Evolutionary conservation across 92 coral and sea anemone genomes (phyloP), one percentile per base, ranked within the genome.

Genomic region (Umimayanthus kanabou): DNA sequence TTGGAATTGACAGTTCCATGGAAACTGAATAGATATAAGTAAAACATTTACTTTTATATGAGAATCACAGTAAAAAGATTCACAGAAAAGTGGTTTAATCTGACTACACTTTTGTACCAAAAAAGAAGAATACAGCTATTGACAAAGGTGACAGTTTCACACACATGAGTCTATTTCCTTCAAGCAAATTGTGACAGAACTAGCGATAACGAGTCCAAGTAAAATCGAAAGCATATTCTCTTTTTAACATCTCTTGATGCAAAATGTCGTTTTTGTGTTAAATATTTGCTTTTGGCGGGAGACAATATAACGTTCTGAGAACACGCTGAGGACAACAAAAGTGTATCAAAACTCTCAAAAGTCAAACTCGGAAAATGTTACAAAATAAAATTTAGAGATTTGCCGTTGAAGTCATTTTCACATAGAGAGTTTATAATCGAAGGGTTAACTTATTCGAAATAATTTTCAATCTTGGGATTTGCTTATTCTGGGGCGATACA

Each of bases 281-380:
- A 73, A 84, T 91, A 91, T 88, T 77, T 88, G 84, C 88, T 47
- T 73, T 85, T 82, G 82, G 89, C 39, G 42, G 29, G 2, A 88
- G 87, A 84, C 93, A 88, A 88, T 91, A 73, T 88, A 79, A 73
- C 53, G 86, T 85, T 88, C 73, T 72, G 83, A 91, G 80, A 91
- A 79, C 93, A 91, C 85, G 89, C 93, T 91, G 93, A 57, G 93
- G 91, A 26, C 11, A 88, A 91, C 91, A 91, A 88, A 91, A 85
- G 93, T 91, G 73, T 73, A 85, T 79, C 87, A 71, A 85, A 85
- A 79, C 90, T 78, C 30, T 77, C 69, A 84, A 73, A 78, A 88
- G 50, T 42, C 72, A 77, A 26, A 69, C 22, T 75, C 13, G 39
- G 11, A 39, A 3, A 83, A 50, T 50, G 87, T 65, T 83, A 47